Conservation (phyloP, 2,797 vertebrate genomes). For the Salmo trutta region DNA sequence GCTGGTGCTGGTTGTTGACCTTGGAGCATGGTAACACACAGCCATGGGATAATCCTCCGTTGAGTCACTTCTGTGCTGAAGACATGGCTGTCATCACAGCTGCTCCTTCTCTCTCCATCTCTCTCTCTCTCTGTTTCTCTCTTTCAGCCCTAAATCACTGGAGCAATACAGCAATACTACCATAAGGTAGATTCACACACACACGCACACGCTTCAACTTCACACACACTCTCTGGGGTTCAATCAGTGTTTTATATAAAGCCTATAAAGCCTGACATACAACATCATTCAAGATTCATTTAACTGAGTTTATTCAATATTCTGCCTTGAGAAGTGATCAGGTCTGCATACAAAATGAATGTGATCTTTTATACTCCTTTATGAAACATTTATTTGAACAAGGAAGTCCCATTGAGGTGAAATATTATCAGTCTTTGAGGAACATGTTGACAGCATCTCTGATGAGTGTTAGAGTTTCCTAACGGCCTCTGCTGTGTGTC, state of each 20-base stretch:
- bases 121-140: not conserved
- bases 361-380: too few relatives aligned
- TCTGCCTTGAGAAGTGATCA: not conserved
- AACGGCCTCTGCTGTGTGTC: constrained; percentile 45
- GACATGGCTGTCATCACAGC: not conserved
- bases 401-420: too few relatives aligned
- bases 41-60: not conserved
- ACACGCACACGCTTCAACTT: not conserved
- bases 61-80: not conserved
- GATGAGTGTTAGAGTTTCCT: constrained; percentile 38
- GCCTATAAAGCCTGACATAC: not conserved
- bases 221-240: not conserved
- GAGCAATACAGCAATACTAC: not conserved
- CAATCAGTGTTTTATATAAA: not conserved
- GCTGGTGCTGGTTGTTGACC: not conserved
- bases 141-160: not conserved
- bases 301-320: not conserved
- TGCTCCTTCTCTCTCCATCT: too few relatives aligned
- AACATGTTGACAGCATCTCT: constrained; percentile 31
- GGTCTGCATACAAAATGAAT: not conserved
- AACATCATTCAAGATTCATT: not conserved
- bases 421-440: too few relatives aligned
- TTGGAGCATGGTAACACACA: not conserved
- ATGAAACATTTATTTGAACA: too few relatives aligned
- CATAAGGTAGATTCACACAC: not conserved